Percentiles rank a stretch among this genome's conserved stretches.
phyloP scores from a whole-genome alignment of 2,888 invertebrate genomes.

The Liopterus haemorrhoidalis region DNA sequence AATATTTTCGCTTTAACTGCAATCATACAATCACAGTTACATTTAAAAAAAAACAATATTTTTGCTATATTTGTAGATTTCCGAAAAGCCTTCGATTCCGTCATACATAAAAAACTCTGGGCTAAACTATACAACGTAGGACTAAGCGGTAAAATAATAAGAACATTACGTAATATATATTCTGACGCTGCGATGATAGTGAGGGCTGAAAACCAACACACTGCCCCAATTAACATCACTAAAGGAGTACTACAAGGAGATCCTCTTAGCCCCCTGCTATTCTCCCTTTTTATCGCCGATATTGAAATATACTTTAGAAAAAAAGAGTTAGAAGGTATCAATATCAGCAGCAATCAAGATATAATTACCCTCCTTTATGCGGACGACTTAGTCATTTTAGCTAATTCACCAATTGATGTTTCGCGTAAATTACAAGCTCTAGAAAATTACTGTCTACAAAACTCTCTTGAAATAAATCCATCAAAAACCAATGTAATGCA shows the following conservation, averaged over 20 bases:
- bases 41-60: conserved; percentile 8
- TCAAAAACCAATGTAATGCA: conserved; percentile 6
- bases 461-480: conserved; percentile 4
- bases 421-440: not conserved
- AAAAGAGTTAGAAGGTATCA: not conserved
- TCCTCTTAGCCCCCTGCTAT: conserved; percentile 9
- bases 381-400: conserved; percentile 8
- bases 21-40: conserved; percentile 1
- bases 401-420: not conserved
- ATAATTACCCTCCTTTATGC: conserved; percentile 8
- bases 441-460: conserved; percentile 7
- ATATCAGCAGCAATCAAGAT: conserved; percentile 4
- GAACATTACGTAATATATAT: conserved; percentile 8
- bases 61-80: conserved; percentile 12
- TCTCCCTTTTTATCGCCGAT: conserved; percentile 9
- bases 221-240: conserved; percentile 1
- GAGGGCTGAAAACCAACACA: not conserved
- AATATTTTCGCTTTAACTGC: conserved; percentile 26
- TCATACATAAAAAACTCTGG: conserved; percentile 8
- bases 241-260: conserved; percentile 15
- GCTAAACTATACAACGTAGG: conserved; percentile 6
- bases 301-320: conserved; percentile 1
- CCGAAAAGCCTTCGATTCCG: conserved; percentile 7
- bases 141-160: conserved; percentile 9
- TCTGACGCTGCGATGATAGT: conserved; percentile 2